These are phyloP conservation scores for Scaptomyza pallida DNA, from an alignment of 1,140 invertebrate genomes.

Conservation along the genomic window DNA sequence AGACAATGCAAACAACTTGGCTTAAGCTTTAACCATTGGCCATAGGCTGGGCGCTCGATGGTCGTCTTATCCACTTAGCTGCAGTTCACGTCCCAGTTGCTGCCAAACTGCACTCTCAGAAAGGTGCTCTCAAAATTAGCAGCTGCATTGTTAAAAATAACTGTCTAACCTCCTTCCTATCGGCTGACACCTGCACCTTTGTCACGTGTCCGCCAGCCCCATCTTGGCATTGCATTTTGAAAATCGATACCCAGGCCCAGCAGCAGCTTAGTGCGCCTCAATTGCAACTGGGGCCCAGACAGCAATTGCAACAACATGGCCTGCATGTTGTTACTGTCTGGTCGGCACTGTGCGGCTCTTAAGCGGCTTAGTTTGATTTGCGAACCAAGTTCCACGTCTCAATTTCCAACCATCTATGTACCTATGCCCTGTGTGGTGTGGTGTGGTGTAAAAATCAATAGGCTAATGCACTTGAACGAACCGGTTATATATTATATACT, in stretches of 20 bases:
- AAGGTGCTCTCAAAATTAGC: conserved; percentile 39
- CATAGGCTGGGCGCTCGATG: conserved; percentile 1
- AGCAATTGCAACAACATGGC: conserved; percentile 9
- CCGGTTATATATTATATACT: conserved; percentile 12
- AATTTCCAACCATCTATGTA: conserved; percentile 11
- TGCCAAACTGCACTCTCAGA: neutral
- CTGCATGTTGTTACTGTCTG: conserved; percentile 39
- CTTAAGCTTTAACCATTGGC: conserved; percentile 7
- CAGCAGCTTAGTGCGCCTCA: conserved; percentile 55
- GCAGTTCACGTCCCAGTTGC: neutral
- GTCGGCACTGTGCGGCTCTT: conserved; percentile 65
- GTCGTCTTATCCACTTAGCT: conserved; percentile 56
- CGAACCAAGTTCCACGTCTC: conserved; percentile 10
- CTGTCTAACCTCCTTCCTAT: neutral
- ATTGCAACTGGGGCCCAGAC: conserved; percentile 37
- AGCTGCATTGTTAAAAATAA: conserved; percentile 39
- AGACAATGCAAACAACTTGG: neutral
- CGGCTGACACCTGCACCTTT: conserved; percentile 28
- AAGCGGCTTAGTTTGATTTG: conserved; percentile 79
- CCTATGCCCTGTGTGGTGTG: conserved; percentile 17
- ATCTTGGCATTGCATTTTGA: conserved; percentile 42
- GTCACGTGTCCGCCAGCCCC: conserved; percentile 57
- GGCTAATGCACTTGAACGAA: conserved; percentile 61
- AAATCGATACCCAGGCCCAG: conserved; percentile 62
- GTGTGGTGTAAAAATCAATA: conserved; percentile 61